Percentiles rank a stretch among this genome's conserved stretches.
Evolutionary conservation across 2,888 invertebrate genomes (phyloP).

Genomic region (Cryptops parisi): DNA sequence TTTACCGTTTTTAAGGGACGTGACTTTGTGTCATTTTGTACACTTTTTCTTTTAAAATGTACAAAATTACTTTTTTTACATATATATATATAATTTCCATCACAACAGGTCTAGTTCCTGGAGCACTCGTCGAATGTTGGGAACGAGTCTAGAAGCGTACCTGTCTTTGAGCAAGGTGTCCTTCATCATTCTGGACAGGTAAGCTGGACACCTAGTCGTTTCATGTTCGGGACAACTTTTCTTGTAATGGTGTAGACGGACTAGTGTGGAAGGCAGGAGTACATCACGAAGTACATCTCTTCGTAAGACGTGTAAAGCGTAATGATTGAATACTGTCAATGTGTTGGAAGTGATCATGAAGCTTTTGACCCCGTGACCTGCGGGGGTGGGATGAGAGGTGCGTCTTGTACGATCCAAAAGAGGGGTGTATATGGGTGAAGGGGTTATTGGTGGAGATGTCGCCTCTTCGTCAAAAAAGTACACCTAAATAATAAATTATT

Average conservation of each 20-base stretch:
- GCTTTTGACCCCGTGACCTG: constrained; percentile 54
- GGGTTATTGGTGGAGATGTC: constrained; percentile 30
- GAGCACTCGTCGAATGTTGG: too few species aligned
- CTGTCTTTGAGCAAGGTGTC: too few species aligned
- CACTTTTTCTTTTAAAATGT: too few species aligned
- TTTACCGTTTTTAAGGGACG: too few species aligned
- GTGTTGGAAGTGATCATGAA: constrained; percentile 49
- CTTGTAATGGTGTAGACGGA: constrained; percentile 54
- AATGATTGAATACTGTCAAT: constrained; percentile 59
- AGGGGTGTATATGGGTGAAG: too few species aligned
- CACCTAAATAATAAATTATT: constrained; percentile 33
- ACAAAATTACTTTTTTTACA: too few species aligned
- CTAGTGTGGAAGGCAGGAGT: constrained; percentile 43
- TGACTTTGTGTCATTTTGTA: too few species aligned
- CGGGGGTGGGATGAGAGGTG: constrained; percentile 44
- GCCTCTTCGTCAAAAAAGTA: constrained; percentile 41
- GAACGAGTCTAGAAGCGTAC: too few species aligned
- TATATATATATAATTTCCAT: too few species aligned
- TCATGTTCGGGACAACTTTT: constrained; percentile 28
- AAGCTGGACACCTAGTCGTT: constrained; percentile 1
- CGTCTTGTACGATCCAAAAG: constrained; percentile 37
- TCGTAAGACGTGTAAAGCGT: constrained; percentile 46
- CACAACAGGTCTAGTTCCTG: too few species aligned
- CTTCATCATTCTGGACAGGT: neutral
- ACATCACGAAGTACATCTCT: constrained; percentile 40